Percentiles rank a stretch among this genome's conserved stretches.
phyloP scores from a whole-genome alignment of 2,113 vertebrate genomes.

The Sterna hirundo region DNA sequence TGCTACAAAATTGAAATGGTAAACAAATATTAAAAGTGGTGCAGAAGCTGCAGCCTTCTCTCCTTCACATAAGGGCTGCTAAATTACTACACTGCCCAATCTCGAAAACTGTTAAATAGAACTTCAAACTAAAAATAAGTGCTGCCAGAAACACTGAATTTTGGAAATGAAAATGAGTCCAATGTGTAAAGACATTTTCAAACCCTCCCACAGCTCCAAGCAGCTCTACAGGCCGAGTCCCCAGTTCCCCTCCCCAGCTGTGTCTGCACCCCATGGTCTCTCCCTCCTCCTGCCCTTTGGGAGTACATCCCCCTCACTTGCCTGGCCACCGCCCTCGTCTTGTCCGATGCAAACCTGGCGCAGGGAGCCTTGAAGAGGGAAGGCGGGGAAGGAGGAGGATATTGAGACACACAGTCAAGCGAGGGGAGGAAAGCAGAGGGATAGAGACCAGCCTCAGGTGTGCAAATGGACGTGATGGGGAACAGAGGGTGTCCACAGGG shows the following conservation, averaged over 20 bases:
- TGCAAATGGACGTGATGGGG: background rate
- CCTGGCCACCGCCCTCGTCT: background rate
- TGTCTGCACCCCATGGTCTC: background rate
- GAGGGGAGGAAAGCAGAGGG: background rate
- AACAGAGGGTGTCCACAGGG: background rate
- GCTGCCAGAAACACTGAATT: constrained; percentile 56
- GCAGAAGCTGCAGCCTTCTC: constrained; percentile 54
- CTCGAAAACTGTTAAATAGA: constrained; percentile 30
- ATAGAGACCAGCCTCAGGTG: background rate
- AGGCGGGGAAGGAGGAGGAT: background rate
- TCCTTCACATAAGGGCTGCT: constrained; percentile 57
- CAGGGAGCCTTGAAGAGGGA: no score
- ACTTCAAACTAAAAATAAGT: constrained; percentile 60
- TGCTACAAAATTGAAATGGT: constrained; percentile 16
- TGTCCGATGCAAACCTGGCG: rapidly evolving
- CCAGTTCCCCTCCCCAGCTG: background rate
- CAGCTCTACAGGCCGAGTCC: background rate
- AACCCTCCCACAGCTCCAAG: constrained; percentile 21
- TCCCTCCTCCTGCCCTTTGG: background rate
- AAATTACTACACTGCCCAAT: constrained; percentile 49
- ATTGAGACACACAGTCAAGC: rapidly evolving
- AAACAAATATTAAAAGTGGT: constrained; percentile 50
- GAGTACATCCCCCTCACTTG: rapidly evolving
- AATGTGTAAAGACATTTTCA: constrained; percentile 5
- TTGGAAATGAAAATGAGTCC: constrained; percentile 50